These are phyloP conservation scores for Thaumatotibia leucotreta DNA, from an alignment of 1,140 invertebrate genomes.

Conservation along the genomic window DNA sequence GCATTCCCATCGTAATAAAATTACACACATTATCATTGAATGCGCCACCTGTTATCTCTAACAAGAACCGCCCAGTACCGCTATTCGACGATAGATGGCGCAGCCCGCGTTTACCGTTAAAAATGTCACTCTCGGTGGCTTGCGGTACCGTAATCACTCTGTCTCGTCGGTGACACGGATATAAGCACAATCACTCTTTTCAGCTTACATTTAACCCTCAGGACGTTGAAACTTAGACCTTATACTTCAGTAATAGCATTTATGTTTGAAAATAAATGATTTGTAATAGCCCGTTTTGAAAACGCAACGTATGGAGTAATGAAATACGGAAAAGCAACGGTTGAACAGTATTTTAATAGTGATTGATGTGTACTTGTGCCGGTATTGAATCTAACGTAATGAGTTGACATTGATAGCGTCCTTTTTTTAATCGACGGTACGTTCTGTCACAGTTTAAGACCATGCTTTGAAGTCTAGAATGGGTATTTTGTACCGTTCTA, in stretches of 20 bases:
- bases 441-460: no score
- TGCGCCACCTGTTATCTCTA: slow-evolving; percentile 41
- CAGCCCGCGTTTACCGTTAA: slow-evolving; percentile 8
- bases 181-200: neutral
- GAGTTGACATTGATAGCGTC: neutral
- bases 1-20: slow-evolving; percentile 12
- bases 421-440: neutral
- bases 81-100: slow-evolving; percentile 35
- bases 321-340: neutral
- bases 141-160: slow-evolving; percentile 1
- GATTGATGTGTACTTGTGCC: neutral
- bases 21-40: slow-evolving; percentile 18
- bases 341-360: neutral
- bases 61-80: slow-evolving; percentile 46
- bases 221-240: neutral
- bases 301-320: neutral
- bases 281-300: neutral
- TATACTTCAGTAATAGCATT: neutral
- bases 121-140: slow-evolving; percentile 7
- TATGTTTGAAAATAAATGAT: neutral
- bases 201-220: neutral
- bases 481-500: neutral
- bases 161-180: neutral
- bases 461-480: neutral
- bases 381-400: neutral